Percentiles rank a stretch among this genome's conserved stretches.
Evolutionary conservation across 30 jellyfish, hydroid and myxozoan species (phyloP).

Genomic region (Chrysaora quinquecirrha): DNA sequence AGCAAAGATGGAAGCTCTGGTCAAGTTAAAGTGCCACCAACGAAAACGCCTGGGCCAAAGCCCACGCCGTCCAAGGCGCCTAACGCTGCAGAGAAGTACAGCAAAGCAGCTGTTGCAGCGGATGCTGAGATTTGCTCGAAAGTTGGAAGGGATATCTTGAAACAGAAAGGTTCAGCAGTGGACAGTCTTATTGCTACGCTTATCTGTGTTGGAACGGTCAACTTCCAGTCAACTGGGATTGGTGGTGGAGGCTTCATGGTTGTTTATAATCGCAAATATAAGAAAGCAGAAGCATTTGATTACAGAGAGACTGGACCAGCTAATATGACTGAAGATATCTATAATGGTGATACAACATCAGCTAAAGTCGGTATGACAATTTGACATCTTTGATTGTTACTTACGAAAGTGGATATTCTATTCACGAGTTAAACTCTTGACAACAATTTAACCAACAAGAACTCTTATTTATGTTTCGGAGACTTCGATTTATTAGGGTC

Average conservation of each 20-base stretch:
- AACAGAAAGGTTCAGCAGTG: conserved; percentile 82
- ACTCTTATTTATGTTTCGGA: too few relatives aligned
- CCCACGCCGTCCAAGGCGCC: conserved; percentile 20
- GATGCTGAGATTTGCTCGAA: conserved; percentile 68
- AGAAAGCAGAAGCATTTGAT: conserved; percentile 73
- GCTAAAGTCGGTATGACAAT: conserved; percentile 74
- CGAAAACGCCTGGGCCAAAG: too few relatives aligned
- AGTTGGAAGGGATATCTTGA: conserved; percentile 80
- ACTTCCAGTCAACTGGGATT: conserved; percentile 87
- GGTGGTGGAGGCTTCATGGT: conserved; percentile 99
- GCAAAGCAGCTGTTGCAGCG: conserved; percentile 85
- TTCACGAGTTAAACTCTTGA: too few relatives aligned
- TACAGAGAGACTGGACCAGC: conserved; percentile 97
- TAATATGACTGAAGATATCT: conserved; percentile 55
- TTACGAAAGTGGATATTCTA: too few relatives aligned
- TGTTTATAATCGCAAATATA: conserved; percentile 62
- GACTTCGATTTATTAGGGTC: too few relatives aligned
- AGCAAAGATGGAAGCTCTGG: background rate
- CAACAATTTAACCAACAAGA: too few relatives aligned
- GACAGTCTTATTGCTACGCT: conserved; percentile 90
- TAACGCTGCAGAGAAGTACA: conserved; percentile 57
- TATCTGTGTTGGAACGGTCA: conserved; percentile 84
- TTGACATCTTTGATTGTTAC: too few relatives aligned
- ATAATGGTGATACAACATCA: conserved; percentile 21
- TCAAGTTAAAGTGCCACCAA: too few relatives aligned